Percentiles rank a stretch among this genome's conserved stretches.
phyloP scores from a whole-genome alignment of 2,113 vertebrate species.

The Pitta sordida region DNA sequence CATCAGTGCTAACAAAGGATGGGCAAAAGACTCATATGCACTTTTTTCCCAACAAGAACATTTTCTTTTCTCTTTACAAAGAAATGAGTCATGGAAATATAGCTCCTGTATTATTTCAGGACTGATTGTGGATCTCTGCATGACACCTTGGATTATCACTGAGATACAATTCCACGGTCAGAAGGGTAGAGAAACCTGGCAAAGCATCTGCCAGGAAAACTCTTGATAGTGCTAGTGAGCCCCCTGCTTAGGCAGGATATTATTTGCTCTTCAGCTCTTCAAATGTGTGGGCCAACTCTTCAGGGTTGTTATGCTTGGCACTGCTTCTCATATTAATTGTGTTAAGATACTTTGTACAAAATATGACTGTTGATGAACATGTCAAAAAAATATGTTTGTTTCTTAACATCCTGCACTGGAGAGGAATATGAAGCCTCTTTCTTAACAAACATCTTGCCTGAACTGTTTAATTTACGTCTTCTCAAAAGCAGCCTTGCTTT shows the following conservation, averaged over 20 bases:
- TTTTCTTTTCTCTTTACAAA: neutral
- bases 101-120: conserved; percentile 1
- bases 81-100: conserved; percentile 5
- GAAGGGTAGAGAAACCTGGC: neutral
- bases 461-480: neutral
- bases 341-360: neutral
- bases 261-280: neutral
- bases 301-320: neutral
- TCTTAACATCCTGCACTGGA: neutral
- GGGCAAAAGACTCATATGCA: neutral
- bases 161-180: neutral
- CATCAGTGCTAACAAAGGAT: neutral
- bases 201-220: neutral
- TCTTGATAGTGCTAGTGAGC: neutral
- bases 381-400: neutral
- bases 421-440: neutral
- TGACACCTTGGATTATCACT: neutral
- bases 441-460: neutral
- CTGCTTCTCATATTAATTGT: neutral
- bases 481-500: neutral
- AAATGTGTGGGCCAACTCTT: neutral
- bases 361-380: neutral
- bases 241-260: neutral
- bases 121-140: neutral
- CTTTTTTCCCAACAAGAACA: neutral